phyloP scores from a whole-genome alignment of 1,140 invertebrate genomes.

The Lordiphosa mommai region DNA sequence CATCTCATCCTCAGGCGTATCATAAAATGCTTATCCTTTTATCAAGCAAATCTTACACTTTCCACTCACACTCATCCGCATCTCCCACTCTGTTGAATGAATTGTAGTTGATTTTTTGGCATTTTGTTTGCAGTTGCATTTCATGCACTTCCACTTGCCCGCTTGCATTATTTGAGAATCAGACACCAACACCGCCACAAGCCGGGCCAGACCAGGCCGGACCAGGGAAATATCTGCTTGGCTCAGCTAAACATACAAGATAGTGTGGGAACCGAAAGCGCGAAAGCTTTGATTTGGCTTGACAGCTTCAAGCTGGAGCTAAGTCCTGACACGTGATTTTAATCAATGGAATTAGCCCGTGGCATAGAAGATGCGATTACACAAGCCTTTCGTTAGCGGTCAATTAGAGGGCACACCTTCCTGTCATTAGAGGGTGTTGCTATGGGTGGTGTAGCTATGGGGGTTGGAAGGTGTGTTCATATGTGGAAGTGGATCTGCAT shows the following conservation, averaged over 20 bases:
- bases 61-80: too few species aligned
- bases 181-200: conserved; percentile 40
- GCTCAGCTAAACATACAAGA: conserved; percentile 48
- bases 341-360: conserved; percentile 54
- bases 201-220: too few species aligned
- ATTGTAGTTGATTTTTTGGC: conserved; percentile 12
- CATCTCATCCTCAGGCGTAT: too few species aligned
- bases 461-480: too few species aligned
- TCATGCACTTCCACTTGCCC: not conserved
- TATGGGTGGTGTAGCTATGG: not conserved
- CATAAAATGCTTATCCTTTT: too few species aligned
- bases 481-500: too few species aligned
- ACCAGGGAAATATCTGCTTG: conserved; percentile 46
- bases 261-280: conserved; percentile 69
- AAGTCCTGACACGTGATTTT: conserved; percentile 73
- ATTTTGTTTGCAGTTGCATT: conserved; percentile 29
- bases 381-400: conserved; percentile 59
- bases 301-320: conserved; percentile 32
- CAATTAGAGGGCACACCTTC: conserved; percentile 53
- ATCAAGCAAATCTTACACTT: too few species aligned
- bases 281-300: conserved; percentile 26
- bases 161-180: conserved; percentile 46
- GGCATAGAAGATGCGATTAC: conserved; percentile 31
- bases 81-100: not conserved
- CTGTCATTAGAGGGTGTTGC: conserved; percentile 16